These are phyloP conservation scores for Alligator sinensis DNA, from an alignment of 2,113 vertebrate genomes.

Conservation along the genomic window DNA sequence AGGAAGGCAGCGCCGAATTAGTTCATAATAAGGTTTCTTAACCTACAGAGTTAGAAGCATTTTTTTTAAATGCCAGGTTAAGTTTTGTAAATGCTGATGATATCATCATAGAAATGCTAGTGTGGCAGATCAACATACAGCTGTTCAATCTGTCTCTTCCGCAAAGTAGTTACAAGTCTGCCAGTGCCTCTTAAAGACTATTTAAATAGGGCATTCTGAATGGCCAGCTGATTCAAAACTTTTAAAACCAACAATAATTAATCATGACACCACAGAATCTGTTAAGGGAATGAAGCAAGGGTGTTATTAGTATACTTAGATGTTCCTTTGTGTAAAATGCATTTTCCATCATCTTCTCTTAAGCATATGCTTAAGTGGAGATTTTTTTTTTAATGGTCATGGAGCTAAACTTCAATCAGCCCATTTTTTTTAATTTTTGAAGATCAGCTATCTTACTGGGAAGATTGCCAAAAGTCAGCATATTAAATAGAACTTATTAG, in stretches of 20 bases:
- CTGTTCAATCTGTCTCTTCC: background rate
- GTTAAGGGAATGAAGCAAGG: background rate
- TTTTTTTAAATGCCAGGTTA: slow-evolving; percentile 31
- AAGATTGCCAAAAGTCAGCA: slow-evolving; percentile 18
- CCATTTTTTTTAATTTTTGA: slow-evolving; percentile 43
- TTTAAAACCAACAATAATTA: slow-evolving; percentile 12
- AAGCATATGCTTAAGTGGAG: slow-evolving; percentile 11
- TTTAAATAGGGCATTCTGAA: background rate
- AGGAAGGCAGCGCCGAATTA: slow-evolving; percentile 2
- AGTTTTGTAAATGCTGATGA: slow-evolving; percentile 25
- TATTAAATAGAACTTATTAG: background rate
- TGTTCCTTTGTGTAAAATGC: slow-evolving; percentile 5
- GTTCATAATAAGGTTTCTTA: background rate
- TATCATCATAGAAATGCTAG: slow-evolving; percentile 19
- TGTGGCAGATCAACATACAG: background rate
- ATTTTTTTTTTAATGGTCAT: slow-evolving; percentile 41
- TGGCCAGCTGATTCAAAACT: background rate
- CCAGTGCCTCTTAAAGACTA: background rate
- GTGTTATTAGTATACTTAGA: background rate
- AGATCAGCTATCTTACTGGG: slow-evolving; percentile 46
- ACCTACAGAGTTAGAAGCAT: background rate
- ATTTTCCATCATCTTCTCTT: slow-evolving; percentile 22
- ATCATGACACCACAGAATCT: background rate
- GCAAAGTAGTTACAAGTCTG: background rate
- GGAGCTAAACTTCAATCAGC: slow-evolving; percentile 33